Base-by-base conservation (phyloP, 2,113 vertebrate species). In the Balaenoptera acutorostrata region DNA sequence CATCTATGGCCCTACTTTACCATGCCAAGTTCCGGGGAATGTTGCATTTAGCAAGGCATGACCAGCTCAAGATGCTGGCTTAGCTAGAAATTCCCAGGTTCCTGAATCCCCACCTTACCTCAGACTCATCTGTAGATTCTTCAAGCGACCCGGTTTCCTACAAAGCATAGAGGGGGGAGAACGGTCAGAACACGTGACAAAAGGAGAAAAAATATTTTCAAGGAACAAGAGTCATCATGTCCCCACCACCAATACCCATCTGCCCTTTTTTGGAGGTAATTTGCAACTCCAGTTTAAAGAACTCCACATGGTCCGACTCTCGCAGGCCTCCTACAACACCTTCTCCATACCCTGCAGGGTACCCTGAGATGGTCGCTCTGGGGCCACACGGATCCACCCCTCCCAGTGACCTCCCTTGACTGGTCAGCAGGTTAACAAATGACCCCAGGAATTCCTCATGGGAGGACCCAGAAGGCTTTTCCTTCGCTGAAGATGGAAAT, bases 81-180 rank as follows among this genome's bases (percentile, higher is more conserved):
- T 55, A 95, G 33, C 21, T 17, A 97, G 78, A 96, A 49, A 90
- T 17, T 3, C 63, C 5, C 33, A 97, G 94, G 52, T 14, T 85
- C 14, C 95, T 85, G 52, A 71, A 84, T 63, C 75, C n/a, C 46
- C 92, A 33, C 1, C 98, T 99, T 99, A 99, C 99, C 99, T 99
- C 99, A 36, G 99, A 99, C 33, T 99, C 99, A 98, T 99, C 99
- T 77, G 99, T 99, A 94, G 99, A 99, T 97, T 99, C 99, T 75
- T 99, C 99, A 97, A 98, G 99, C 95, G 98, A 98, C 90, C 98
- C 99, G 31, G 96, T 98, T 95, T 97, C 99, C 99, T 99, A 98
- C 66, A 99, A 98, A 92, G 63, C 41, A 97, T 1, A 95, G 46
- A 95, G 49, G 6, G 13, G 36, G 29, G 4, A 1, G 46, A 92